A percentile compares a stretch with the other conserved stretches of the same genome.
These are phyloP conservation scores for Oplegnathus fasciatus DNA, from an alignment of 2,113 vertebrate genomes.

Conservation along the genomic window DNA sequence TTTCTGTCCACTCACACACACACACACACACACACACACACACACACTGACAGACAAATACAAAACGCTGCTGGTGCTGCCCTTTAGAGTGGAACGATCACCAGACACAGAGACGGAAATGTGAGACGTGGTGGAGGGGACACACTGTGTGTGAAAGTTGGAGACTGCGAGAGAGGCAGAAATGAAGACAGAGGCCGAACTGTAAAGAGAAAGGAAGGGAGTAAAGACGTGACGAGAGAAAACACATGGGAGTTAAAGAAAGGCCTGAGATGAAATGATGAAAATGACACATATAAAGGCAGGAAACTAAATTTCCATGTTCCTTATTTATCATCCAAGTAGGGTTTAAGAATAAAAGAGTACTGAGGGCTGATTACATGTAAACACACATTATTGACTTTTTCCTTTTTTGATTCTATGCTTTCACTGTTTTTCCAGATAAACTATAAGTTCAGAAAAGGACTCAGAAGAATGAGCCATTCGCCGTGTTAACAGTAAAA, in stretches of 20 bases:
- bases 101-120: background rate
- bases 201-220: background rate
- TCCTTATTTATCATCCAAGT: background rate
- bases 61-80: background rate
- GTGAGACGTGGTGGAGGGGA: background rate
- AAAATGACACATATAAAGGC: too few relatives aligned
- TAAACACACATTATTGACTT: too few relatives aligned
- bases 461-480: background rate
- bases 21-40: background rate
- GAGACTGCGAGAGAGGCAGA: background rate
- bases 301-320: background rate
- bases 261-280: too few relatives aligned
- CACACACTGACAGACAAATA: background rate
- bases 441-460: too few relatives aligned
- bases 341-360: too few relatives aligned
- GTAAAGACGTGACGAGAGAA: background rate
- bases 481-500: background rate
- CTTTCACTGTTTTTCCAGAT: background rate
- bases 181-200: background rate
- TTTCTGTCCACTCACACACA: conserved; percentile 5
- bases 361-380: background rate
- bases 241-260: background rate
- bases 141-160: conserved; percentile 9
- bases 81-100: conserved; percentile 34
- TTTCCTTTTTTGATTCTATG: background rate